Conservation (phyloP, 2,888 invertebrate species). For the Coenonympha arcania region DNA sequence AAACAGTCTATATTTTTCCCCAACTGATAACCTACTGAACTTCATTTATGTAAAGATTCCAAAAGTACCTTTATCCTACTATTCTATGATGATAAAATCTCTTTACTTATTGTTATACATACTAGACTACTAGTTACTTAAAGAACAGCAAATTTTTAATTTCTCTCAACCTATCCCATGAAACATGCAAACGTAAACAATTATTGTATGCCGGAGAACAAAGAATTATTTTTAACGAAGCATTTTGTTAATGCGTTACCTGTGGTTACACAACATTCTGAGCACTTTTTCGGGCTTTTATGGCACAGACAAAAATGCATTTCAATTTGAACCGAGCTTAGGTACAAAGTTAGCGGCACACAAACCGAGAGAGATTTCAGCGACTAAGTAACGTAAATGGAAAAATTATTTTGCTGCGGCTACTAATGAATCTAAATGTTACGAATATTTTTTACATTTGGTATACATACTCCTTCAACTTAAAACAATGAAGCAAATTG, state of each 20-base stretch:
- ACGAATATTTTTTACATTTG: no score
- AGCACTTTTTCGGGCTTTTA: background rate
- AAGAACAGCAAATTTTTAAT: no score
- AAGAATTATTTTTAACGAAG: background rate
- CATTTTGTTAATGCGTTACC: constrained; percentile 4
- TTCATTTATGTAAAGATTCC: no score
- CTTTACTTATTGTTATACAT: no score
- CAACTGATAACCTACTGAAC: no score
- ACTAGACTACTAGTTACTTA: no score
- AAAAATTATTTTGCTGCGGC: background rate
- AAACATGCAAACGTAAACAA: background rate
- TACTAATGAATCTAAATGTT: background rate
- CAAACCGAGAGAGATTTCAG: background rate
- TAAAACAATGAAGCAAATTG: no score
- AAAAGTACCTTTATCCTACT: no score
- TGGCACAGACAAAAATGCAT: background rate
- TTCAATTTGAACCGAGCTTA: constrained; percentile 2
- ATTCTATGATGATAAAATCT: no score
- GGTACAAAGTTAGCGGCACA: background rate
- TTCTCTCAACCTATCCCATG: no score
- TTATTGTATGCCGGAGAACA: background rate
- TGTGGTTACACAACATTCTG: constrained; percentile 2
- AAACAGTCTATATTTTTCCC: no score
- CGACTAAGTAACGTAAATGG: background rate
- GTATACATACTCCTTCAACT: no score